These are phyloP conservation scores for Planococcus citri DNA, from an alignment of 1,140 invertebrate species.

Conservation along the genomic window DNA sequence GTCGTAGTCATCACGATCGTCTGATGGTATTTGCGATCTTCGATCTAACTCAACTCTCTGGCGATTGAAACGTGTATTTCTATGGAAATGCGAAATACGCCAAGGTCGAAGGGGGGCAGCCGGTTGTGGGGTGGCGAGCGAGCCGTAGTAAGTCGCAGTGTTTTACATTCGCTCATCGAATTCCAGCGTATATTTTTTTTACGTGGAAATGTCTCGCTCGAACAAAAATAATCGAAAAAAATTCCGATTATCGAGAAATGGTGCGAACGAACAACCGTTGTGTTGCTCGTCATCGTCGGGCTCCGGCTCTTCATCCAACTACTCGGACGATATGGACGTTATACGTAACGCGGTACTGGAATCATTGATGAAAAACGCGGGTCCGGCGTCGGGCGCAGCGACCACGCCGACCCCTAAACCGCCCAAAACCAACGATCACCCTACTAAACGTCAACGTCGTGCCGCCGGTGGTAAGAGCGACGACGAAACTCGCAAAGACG, in stretches of 20 bases:
- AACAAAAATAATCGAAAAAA: slow-evolving; percentile 5
- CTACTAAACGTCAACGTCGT: too few relatives aligned
- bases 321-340: background rate
- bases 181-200: slow-evolving; percentile 6
- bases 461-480: too few relatives aligned
- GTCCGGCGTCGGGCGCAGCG: background rate
- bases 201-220: slow-evolving; percentile 6
- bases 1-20: too few relatives aligned
- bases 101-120: background rate
- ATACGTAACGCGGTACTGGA: background rate
- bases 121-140: background rate
- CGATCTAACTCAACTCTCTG: too few relatives aligned
- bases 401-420: background rate
- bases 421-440: background rate
- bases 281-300: slow-evolving; percentile 3
- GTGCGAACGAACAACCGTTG: background rate
- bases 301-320: background rate
- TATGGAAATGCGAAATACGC: background rate
- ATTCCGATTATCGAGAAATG: background rate
- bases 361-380: background rate
- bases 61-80: too few relatives aligned
- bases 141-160: background rate
- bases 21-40: too few relatives aligned
- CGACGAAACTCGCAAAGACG: too few relatives aligned
- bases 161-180: slow-evolving; percentile 3